Evolutionary conservation across 2,888 invertebrate species (phyloP), one percentile per base, ranked within the genome.

Genomic region (Sphaerophoria rueppellii): DNA sequence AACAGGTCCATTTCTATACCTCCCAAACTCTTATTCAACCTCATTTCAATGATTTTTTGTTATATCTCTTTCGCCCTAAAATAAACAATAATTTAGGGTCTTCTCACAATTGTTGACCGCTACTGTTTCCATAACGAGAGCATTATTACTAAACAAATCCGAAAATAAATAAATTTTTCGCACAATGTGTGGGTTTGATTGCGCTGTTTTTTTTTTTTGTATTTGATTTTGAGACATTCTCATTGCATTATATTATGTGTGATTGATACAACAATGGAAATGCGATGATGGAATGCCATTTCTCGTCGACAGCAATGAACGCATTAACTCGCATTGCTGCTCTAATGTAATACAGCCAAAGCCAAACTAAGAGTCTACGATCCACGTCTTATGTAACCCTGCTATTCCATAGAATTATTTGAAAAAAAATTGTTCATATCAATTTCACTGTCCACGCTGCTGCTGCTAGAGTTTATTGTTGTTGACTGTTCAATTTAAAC

Each of bases 201-300:
- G 50, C 63, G 54, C 67, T 35, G 9, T 48, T 48, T 58, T 75
- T 75, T 83, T 71, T 48, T 48, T 58, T 75, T 75, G 79, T 71
- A 83, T 83, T 79, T 60, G 71, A 61, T 83, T 83, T 83, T 75
- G 71, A 79, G 76, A 81, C 81, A 72, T 24, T 24, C 24, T 24
- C 24, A 24, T 85, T 85, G 80, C 85, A 85, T 76, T 85, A 76
- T 73, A 73, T 85, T 85, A 81, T 77, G 81, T 76, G 76, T 77
- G 75, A 85, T 81, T 85, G 81, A 81, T 81, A 76, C 69, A 85
- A 85, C 85, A 85, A 85, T 85, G 80, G 85, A 77, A 63, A 80
- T 85, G 69, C 67, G 60, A 83, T 75, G 75, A 80, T 72, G 57
- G 80, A 73, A 78, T 82, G 73, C 73, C 83, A 83, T 83, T 83